A percentile compares a stretch with the other conserved stretches of the same genome.
Evolutionary conservation across 2,113 vertebrate genomes (phyloP).

Genomic region (Calonectris borealis): DNA sequence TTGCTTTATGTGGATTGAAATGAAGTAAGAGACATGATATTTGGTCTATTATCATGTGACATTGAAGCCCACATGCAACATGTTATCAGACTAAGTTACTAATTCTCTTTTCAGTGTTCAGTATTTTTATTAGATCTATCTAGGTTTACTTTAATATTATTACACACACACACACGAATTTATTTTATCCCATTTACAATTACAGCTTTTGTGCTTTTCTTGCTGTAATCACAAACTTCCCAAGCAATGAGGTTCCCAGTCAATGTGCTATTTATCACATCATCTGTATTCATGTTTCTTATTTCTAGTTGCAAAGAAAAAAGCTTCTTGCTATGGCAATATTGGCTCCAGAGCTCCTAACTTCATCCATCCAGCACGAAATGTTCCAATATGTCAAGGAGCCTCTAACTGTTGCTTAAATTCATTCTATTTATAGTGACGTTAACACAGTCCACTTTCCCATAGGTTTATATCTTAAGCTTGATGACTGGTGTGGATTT

Average conservation of each 20-base stretch:
- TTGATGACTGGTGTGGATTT: neutral
- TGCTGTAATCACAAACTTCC: neutral
- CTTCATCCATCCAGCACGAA: neutral
- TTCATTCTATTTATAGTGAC: neutral
- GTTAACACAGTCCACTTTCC: neutral
- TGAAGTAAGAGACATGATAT: neutral
- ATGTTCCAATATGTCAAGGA: neutral
- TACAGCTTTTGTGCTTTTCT: neutral
- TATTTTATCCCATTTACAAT: neutral
- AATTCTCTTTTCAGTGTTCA: neutral
- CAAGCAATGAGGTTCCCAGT: neutral
- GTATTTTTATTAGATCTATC: neutral
- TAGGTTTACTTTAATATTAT: neutral
- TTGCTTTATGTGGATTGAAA: neutral
- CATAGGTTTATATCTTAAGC: neutral
- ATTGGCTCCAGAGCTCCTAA: neutral
- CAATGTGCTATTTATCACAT: neutral
- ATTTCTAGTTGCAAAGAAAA: neutral
- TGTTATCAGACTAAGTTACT: neutral
- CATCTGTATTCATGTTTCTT: neutral
- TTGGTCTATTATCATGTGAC: neutral
- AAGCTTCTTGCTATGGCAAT: neutral
- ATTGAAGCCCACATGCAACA: neutral
- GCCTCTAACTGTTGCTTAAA: neutral
- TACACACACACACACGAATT: neutral